Percentiles rank a stretch among this genome's conserved stretches.
These are phyloP conservation scores for Pelmatolapia mariae DNA, from an alignment of 2,113 vertebrate genomes.

Conservation along the genomic window DNA sequence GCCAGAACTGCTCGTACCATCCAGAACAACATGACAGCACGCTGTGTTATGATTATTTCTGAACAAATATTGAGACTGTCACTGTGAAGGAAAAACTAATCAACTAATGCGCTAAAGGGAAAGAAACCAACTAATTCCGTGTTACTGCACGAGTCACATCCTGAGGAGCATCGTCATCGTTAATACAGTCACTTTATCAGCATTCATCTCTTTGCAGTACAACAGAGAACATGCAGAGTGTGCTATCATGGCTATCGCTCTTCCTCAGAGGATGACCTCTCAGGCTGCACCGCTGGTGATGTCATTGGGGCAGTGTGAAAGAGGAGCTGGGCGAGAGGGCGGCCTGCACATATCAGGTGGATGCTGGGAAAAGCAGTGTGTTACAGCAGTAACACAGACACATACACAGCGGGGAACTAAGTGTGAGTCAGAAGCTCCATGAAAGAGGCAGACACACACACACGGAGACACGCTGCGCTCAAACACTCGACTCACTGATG, in stretches of 20 bases:
- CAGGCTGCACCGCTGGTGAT: slow-evolving; percentile 43
- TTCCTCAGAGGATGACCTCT: slow-evolving; percentile 40
- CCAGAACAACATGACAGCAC: not conserved
- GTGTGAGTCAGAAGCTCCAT: slow-evolving; percentile 49
- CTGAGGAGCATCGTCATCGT: not conserved
- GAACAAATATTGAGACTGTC: not conserved
- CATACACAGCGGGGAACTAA: slow-evolving; percentile 26
- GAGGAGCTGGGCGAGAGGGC: slow-evolving; percentile 40
- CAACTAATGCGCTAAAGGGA: not conserved
- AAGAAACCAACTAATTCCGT: not conserved
- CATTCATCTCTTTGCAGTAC: not conserved
- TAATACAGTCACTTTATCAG: not conserved
- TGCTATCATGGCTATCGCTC: not conserved
- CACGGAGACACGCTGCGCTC: not conserved
- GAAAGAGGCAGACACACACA: not conserved
- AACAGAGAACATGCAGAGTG: not conserved
- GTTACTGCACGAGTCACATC: not conserved
- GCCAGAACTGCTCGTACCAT: not conserved
- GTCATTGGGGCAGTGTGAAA: slow-evolving; percentile 53
- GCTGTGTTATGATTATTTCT: not conserved
- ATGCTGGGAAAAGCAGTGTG: slow-evolving; percentile 60
- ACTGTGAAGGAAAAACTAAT: not conserved
- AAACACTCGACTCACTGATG: slow-evolving; percentile 41
- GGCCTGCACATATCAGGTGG: slow-evolving; percentile 56
- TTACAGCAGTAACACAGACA: slow-evolving; percentile 31